Conservation (phyloP, 2,888 invertebrate genomes). For the Lagria hirta region DNA sequence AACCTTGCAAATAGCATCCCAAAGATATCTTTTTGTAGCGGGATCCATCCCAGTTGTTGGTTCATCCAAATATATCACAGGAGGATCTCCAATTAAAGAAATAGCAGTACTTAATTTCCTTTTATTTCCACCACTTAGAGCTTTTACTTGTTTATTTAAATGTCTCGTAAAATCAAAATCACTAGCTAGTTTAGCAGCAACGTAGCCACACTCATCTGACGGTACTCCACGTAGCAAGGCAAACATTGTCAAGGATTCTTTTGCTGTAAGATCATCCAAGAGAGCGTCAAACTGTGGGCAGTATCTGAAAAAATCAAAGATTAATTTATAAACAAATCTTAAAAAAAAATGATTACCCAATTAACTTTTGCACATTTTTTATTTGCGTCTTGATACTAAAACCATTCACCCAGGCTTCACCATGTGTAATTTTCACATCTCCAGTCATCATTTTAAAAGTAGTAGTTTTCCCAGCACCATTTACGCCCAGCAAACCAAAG, state of each 20-base stretch:
- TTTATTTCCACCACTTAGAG: conserved; percentile 56
- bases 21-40: conserved; percentile 76
- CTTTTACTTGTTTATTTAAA: conserved; percentile 46
- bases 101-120: conserved; percentile 57
- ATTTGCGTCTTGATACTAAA: conserved; percentile 55
- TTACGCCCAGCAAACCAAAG: conserved; percentile 80
- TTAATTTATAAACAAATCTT: too few species aligned
- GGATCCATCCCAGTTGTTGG: conserved; percentile 69
- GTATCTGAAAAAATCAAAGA: too few species aligned
- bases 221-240: conserved; percentile 56
- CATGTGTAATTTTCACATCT: conserved; percentile 70
- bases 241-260: conserved; percentile 58
- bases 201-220: conserved; percentile 38
- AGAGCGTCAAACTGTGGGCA: conserved; percentile 63
- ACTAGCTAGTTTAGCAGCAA: conserved; percentile 49
- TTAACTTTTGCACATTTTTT: conserved; percentile 60
- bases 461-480: conserved; percentile 85
- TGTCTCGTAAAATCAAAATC: conserved; percentile 53
- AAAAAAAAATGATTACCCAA: too few species aligned
- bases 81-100: conserved; percentile 56
- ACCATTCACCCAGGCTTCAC: conserved; percentile 65
- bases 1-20: conserved; percentile 72
- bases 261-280: conserved; percentile 58
- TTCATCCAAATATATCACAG: conserved; percentile 54
- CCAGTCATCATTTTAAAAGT: conserved; percentile 92